Percentiles rank a stretch among this genome's conserved stretches.
phyloP scores from a whole-genome alignment of 1,140 invertebrate species.

The Druon quercuslanigerum region DNA sequence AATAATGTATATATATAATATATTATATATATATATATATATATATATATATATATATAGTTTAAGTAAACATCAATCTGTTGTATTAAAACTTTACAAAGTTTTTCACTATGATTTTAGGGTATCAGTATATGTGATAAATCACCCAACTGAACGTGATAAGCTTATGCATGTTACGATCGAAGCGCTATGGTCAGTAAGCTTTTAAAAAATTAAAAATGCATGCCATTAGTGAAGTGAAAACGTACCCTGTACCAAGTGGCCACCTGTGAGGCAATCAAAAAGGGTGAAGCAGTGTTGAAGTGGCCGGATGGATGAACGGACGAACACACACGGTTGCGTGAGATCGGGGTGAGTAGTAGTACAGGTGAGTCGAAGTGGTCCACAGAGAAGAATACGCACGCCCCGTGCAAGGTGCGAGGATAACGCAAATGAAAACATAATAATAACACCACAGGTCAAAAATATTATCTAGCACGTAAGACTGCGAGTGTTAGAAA shows the following conservation, averaged over 20 bases:
- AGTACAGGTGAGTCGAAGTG: constrained; percentile 50
- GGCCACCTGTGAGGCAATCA: constrained; percentile 80
- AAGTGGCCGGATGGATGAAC: constrained; percentile 55
- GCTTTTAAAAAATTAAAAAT: constrained; percentile 37
- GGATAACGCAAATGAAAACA: constrained; percentile 69
- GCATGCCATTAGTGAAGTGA: constrained; percentile 77
- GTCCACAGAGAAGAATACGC: constrained; percentile 48
- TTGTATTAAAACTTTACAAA: too few species aligned
- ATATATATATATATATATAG: too few species aligned
- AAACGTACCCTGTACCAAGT: constrained; percentile 88
- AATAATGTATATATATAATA: too few species aligned
- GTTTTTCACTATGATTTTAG: too few species aligned
- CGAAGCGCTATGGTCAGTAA: neutral
- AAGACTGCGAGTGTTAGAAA: neutral
- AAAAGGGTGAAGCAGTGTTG: constrained; percentile 69
- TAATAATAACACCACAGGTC: constrained; percentile 69
- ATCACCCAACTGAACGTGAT: too few species aligned
- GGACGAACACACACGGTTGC: constrained; percentile 56
- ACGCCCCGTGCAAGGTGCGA: constrained; percentile 48
- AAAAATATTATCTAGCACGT: constrained; percentile 51
- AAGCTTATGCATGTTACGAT: too few species aligned
- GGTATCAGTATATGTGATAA: too few species aligned
- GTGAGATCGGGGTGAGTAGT: constrained; percentile 45
- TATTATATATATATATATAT: too few species aligned
- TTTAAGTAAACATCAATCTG: too few species aligned